Conservation (phyloP, 2,113 vertebrate species). For the Brachyistius frenatus region DNA sequence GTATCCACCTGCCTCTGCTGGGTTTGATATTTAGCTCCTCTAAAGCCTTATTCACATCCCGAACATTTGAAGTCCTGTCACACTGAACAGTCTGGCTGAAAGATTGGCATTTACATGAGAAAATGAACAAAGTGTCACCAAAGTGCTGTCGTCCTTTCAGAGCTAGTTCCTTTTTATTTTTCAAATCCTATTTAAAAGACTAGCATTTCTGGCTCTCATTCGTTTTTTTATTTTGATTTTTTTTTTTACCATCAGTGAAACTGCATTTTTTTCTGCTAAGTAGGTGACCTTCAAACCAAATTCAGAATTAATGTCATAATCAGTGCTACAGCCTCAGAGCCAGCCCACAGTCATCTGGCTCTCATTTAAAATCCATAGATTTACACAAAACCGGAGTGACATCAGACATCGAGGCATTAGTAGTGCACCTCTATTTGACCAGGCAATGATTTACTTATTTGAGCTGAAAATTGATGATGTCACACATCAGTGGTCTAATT, state of each 20-base stretch:
- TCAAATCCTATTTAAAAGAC: not conserved
- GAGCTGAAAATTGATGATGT: slow-evolving; percentile 47
- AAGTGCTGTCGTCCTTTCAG: slow-evolving; percentile 20
- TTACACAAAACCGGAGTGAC: not conserved
- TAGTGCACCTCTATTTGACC: slow-evolving; percentile 2
- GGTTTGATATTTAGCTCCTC: slow-evolving; percentile 54
- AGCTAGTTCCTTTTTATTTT: slow-evolving; percentile 10
- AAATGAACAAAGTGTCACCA: slow-evolving; percentile 25
- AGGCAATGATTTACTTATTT: slow-evolving; percentile 19
- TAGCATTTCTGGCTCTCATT: slow-evolving; percentile 3
- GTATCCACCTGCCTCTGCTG: slow-evolving; percentile 47
- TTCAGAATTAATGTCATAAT: slow-evolving; percentile 7
- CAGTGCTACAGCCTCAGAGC: not conserved
- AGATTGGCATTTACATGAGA: slow-evolving; percentile 62
- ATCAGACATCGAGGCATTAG: slow-evolving; percentile 8
- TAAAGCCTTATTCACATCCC: slow-evolving; percentile 21
- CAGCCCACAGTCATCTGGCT: not conserved
- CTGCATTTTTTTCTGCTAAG: slow-evolving; percentile 8
- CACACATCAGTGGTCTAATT: slow-evolving; percentile 47
- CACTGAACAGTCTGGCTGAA: slow-evolving; percentile 47
- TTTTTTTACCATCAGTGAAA: not conserved
- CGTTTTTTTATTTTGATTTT: not conserved
- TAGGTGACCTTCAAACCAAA: slow-evolving; percentile 10
- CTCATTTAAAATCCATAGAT: slow-evolving; percentile 19
- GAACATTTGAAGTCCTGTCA: slow-evolving; percentile 38